Evolutionary conservation across 2,888 invertebrate genomes (phyloP).

Genomic region (Pristionchus exspectatus): DNA sequence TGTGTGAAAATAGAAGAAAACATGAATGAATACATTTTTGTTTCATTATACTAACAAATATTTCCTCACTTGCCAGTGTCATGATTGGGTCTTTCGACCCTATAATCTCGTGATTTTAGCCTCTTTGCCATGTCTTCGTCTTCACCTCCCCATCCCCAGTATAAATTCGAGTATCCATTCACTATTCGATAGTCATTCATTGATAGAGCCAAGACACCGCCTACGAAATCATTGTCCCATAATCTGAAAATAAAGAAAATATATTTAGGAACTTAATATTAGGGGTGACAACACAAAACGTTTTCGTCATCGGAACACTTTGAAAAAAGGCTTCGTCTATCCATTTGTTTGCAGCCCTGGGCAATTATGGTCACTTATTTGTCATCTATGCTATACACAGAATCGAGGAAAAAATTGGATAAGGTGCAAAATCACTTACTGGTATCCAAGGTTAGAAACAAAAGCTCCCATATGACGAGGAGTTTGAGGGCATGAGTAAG

Average conservation of each 20-base stretch:
- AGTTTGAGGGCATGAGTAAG: conserved; percentile 80
- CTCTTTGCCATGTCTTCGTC: conserved; percentile 77
- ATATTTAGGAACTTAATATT: no score
- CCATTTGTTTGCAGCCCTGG: no score
- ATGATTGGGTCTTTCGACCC: conserved; percentile 76
- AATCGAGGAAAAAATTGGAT: no score
- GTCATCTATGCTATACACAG: no score
- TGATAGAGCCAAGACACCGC: conserved; percentile 80
- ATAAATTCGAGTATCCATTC: conserved; percentile 81
- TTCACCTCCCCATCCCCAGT: conserved; percentile 79
- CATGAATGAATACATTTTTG: background rate
- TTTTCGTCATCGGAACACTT: no score
- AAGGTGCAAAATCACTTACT: conserved; percentile 73
- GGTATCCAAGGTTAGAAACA: conserved; percentile 81
- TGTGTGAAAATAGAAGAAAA: conserved; percentile 23
- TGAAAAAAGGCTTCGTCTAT: no score
- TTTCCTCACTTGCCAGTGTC: conserved; percentile 73
- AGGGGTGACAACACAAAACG: no score
- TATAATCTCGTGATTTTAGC: conserved; percentile 75
- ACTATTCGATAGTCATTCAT: conserved; percentile 80
- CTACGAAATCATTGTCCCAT: conserved; percentile 81
- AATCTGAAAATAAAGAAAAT: conserved; percentile 69
- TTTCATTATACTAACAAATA: background rate
- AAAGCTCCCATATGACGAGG: conserved; percentile 80
- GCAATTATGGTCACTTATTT: no score